A percentile compares a stretch with the other conserved stretches of the same genome.
phyloP scores from a whole-genome alignment of 2,797 vertebrate species.

The Trachurus trachurus region DNA sequence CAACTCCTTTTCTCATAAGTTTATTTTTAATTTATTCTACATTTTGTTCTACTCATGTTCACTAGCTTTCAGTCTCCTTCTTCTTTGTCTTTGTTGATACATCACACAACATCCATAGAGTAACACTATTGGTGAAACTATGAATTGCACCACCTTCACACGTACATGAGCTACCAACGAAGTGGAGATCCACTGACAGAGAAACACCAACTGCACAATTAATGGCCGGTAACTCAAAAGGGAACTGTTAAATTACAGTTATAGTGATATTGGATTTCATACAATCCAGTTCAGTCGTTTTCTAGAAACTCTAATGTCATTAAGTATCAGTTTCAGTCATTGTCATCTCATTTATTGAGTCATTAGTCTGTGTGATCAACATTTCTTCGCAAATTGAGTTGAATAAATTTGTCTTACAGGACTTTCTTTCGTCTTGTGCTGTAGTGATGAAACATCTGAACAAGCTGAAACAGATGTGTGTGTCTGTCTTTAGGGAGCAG shows the following conservation, averaged over 20 bases:
- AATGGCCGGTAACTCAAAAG: background rate
- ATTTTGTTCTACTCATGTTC: background rate
- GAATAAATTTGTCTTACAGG: background rate
- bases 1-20: too few relatives aligned
- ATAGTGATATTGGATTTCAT: background rate
- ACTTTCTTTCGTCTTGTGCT: background rate
- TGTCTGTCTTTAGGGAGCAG: constrained; percentile 86
- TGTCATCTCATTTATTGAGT: background rate
- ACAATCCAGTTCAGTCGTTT: background rate
- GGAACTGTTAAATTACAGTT: background rate
- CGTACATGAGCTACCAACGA: too few relatives aligned
- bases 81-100: background rate
- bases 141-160: background rate
- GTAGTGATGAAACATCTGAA: background rate
- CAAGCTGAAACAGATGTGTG: background rate
- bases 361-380: background rate
- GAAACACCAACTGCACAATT: background rate
- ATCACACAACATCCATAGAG: too few relatives aligned
- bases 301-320: background rate
- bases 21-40: background rate
- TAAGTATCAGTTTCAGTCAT: background rate
- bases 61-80: too few relatives aligned
- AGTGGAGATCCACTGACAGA: background rate
- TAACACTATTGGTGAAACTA: too few relatives aligned
- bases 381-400: too few relatives aligned